phyloP scores from a whole-genome alignment of 2,888 invertebrate genomes.

The Tenodera sinensis region DNA sequence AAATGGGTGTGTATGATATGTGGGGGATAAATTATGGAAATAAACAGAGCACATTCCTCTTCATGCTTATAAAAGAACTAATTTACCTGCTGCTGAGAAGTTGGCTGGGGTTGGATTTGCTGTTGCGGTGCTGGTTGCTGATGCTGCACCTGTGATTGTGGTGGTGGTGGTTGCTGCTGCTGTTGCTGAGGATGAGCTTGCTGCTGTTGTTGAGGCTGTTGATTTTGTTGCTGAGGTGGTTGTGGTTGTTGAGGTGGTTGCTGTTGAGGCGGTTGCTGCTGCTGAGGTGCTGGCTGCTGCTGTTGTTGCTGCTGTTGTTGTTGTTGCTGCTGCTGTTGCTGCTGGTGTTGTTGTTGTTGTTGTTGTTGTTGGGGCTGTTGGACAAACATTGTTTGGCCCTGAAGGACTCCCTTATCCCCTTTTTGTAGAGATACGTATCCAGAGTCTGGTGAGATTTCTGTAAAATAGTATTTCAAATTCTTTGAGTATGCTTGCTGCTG shows the following conservation, averaged over 20 bases:
- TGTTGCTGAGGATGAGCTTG: constrained; percentile 35
- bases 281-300: constrained; percentile 46
- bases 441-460: constrained; percentile 37
- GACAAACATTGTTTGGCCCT: not conserved
- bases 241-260: constrained; percentile 51
- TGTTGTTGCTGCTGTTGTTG: constrained; percentile 44
- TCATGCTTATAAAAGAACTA: not conserved
- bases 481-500: too few relatives aligned
- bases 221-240: constrained; percentile 45
- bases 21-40: too few relatives aligned
- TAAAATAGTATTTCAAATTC: not conserved
- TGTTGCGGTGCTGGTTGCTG: constrained; percentile 48
- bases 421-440: constrained; percentile 40
- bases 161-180: constrained; percentile 45
- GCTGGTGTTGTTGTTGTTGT: constrained; percentile 42
- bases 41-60: too few relatives aligned
- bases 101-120: constrained; percentile 30
- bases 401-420: constrained; percentile 14
- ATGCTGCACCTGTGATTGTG: constrained; percentile 33
- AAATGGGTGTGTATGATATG: too few relatives aligned
- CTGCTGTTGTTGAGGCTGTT: constrained; percentile 45
- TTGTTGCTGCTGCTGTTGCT: constrained; percentile 52
- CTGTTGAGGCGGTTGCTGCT: constrained; percentile 54
- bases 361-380: constrained; percentile 37
- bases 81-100: constrained; percentile 41